Conservation (phyloP, 2,888 invertebrate genomes). For the Plutella xylostella region DNA sequence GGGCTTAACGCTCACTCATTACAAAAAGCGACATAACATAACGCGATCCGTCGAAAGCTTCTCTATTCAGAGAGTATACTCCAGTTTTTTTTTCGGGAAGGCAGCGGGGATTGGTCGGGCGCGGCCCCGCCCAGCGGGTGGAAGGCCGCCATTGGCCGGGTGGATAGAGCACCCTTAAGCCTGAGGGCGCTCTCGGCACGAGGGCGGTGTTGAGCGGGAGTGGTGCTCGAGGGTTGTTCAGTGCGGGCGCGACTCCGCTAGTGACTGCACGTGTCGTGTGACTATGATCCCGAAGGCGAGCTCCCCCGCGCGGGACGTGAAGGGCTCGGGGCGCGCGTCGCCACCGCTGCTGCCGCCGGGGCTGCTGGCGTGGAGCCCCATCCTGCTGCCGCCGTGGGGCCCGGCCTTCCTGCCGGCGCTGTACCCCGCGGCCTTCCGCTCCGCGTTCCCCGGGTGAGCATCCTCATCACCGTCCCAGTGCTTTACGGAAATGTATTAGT, state of each 20-base stretch:
- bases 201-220: slow-evolving; percentile 68
- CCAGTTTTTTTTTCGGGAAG: slow-evolving; percentile 62
- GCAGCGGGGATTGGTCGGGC: slow-evolving; percentile 40
- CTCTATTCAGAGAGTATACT: slow-evolving; percentile 68
- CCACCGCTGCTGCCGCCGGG: slow-evolving; percentile 66
- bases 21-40: slow-evolving; percentile 69
- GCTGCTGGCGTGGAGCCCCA: slow-evolving; percentile 80
- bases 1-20: slow-evolving; percentile 69
- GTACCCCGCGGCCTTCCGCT: slow-evolving; percentile 78
- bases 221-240: slow-evolving; percentile 69
- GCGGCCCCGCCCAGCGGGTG: slow-evolving; percentile 49
- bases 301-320: slow-evolving; percentile 66
- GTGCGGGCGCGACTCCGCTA: slow-evolving; percentile 59
- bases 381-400: slow-evolving; percentile 80
- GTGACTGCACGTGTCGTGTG: slow-evolving; percentile 63
- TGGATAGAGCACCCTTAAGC: slow-evolving; percentile 62
- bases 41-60: slow-evolving; percentile 65
- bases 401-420: slow-evolving; percentile 78
- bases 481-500: too few relatives aligned
- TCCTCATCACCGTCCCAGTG: too few relatives aligned
- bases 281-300: slow-evolving; percentile 64
- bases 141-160: slow-evolving; percentile 44
- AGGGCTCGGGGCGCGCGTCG: slow-evolving; percentile 53
- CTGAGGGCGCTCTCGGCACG: slow-evolving; percentile 68
- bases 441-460: slow-evolving; percentile 81